These are phyloP conservation scores for Drosophila siamana DNA, from an alignment of 2,888 invertebrate genomes.

Conservation along the genomic window DNA sequence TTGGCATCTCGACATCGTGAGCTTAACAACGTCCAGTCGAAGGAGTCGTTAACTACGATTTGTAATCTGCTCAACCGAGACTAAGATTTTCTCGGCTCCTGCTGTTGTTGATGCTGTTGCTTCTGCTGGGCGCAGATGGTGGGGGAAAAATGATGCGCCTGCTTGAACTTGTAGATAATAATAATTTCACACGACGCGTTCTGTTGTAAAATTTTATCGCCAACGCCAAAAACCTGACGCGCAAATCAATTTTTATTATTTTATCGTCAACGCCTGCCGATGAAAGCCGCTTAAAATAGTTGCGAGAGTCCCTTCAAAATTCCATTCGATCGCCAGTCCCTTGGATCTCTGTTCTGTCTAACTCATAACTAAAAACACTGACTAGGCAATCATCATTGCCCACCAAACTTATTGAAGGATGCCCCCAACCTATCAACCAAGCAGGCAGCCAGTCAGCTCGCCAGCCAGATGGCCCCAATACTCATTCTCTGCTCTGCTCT, in stretches of 20 bases:
- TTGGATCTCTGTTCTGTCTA: constrained; percentile 46
- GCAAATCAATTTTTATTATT: constrained; percentile 79
- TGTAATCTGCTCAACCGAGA: constrained; percentile 57
- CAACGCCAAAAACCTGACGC: constrained; percentile 61
- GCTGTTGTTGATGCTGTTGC: constrained; percentile 36
- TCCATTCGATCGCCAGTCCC: constrained; percentile 6
- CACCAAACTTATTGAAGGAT: constrained; percentile 6
- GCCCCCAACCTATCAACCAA: constrained; percentile 8
- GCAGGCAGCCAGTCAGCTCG: constrained; percentile 1
- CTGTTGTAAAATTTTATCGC: constrained; percentile 73
- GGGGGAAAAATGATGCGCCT: constrained; percentile 37
- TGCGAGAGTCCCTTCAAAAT: constrained; percentile 4
- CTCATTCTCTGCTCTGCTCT: not conserved
- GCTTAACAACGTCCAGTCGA: constrained; percentile 28
- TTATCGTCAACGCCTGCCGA: constrained; percentile 65
- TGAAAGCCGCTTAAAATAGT: constrained; percentile 37
- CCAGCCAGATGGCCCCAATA: constrained; percentile 25
- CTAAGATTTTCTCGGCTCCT: constrained; percentile 32
- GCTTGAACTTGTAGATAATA: constrained; percentile 57
- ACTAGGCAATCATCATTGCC: constrained; percentile 56
- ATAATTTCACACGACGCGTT: constrained; percentile 76
- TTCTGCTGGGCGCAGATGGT: not conserved
- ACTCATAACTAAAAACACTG: constrained; percentile 58
- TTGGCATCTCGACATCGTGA: constrained; percentile 48
- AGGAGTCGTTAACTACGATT: constrained; percentile 70